Conservation (phyloP, 1,140 invertebrate species). For the Arion vulgaris region DNA sequence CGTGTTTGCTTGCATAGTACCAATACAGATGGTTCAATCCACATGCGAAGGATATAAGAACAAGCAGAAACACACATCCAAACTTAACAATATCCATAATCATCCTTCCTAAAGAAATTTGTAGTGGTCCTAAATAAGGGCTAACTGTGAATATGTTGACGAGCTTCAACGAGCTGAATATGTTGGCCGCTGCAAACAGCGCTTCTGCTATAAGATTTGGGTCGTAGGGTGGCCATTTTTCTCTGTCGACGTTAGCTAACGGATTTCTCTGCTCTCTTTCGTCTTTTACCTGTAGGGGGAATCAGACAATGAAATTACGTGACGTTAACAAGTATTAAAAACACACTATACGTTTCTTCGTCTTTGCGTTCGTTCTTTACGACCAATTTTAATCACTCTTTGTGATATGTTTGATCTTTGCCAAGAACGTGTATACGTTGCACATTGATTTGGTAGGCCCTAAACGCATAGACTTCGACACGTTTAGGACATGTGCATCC, state of each 20-base stretch:
- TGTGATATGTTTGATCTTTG: too few relatives aligned
- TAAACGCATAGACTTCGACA: too few relatives aligned
- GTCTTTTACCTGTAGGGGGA: constrained; percentile 59
- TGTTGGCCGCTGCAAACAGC: constrained; percentile 94
- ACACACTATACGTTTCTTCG: too few relatives aligned
- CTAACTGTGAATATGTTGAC: constrained; percentile 99
- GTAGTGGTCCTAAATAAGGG: constrained; percentile 96
- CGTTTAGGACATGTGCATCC: too few relatives aligned
- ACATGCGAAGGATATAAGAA: constrained; percentile 97
- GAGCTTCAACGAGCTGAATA: constrained; percentile 96
- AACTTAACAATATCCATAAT: constrained; percentile 99
- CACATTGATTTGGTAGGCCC: too few relatives aligned
- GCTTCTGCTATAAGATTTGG: constrained; percentile 95
- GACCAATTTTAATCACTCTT: too few relatives aligned
- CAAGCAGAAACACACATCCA: constrained; percentile 92
- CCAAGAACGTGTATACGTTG: too few relatives aligned
- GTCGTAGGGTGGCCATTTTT: constrained; percentile 93
- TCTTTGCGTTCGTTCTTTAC: too few relatives aligned
- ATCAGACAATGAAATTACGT: too few relatives aligned
- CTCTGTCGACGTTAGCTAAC: constrained; percentile 81
- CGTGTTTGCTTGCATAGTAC: constrained; percentile 97
- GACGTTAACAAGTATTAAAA: too few relatives aligned
- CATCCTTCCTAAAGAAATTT: constrained; percentile 96
- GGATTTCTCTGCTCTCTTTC: constrained; percentile 48
- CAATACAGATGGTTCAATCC: constrained; percentile 94